A percentile compares a stretch with the other conserved stretches of the same genome.
These are phyloP conservation scores for Tetraodon nigroviridis DNA, from an alignment of 2,113 vertebrate genomes.

Conservation along the genomic window DNA sequence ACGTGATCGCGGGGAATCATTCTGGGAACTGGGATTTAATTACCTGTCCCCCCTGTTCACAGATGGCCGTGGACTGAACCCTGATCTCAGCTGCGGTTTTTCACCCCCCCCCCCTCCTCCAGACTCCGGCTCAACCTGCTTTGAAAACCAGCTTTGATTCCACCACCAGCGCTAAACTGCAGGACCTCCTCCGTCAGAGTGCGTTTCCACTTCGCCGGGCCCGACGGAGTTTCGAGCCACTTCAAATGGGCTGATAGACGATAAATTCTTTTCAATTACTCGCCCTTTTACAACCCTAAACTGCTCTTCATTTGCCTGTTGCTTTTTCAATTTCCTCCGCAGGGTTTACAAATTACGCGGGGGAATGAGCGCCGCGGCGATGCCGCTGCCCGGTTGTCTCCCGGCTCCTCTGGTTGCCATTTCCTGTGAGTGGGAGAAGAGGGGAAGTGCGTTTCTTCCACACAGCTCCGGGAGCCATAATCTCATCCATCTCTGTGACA, in stretches of 20 bases:
- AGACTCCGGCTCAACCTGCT: slow-evolving; percentile 22
- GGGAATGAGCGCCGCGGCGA: slow-evolving; percentile 43
- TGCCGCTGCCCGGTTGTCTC: slow-evolving; percentile 38
- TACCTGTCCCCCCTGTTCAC: slow-evolving; percentile 51
- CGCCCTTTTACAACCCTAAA: slow-evolving; percentile 49
- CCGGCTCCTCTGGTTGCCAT: slow-evolving; percentile 53
- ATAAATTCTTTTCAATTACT: slow-evolving; percentile 54
- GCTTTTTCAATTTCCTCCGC: slow-evolving; percentile 57
- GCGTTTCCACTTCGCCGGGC: slow-evolving; percentile 17
- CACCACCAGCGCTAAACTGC: slow-evolving; percentile 16
- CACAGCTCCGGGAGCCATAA: slow-evolving; percentile 69
- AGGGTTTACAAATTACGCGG: slow-evolving; percentile 51
- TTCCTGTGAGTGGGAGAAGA: slow-evolving; percentile 60
- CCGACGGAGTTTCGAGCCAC: slow-evolving; percentile 7
- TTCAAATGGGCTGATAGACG: slow-evolving; percentile 39
- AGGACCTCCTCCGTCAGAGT: slow-evolving; percentile 17
- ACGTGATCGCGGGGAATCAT: slow-evolving; percentile 56
- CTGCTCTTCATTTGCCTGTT: slow-evolving; percentile 46
- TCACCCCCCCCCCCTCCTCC: neutral
- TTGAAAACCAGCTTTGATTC: slow-evolving; percentile 9
- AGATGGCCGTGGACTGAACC: slow-evolving; percentile 55
- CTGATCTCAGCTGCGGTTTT: slow-evolving; percentile 25
- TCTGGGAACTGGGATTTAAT: slow-evolving; percentile 73
- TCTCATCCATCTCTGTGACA: slow-evolving; percentile 79
- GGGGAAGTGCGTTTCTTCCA: slow-evolving; percentile 66